phyloP scores from a whole-genome alignment of 2,797 vertebrate species.

The Sebastes diaconus region DNA sequence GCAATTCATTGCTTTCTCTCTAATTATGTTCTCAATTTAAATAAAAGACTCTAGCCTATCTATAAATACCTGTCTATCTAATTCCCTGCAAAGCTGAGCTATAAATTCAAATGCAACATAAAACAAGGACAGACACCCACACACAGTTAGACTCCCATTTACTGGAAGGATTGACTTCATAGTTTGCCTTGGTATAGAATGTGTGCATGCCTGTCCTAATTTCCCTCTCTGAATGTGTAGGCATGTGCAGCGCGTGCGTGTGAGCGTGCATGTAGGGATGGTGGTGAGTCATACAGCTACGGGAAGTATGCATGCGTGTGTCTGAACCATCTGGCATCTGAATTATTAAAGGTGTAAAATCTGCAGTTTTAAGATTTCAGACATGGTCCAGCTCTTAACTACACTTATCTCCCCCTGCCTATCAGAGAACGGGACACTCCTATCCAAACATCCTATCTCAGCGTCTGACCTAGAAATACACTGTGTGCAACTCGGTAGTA shows the following conservation, averaged over 20 bases:
- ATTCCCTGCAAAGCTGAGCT: neutral
- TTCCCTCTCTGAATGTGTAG: slow-evolving; percentile 33
- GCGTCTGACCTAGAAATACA: slow-evolving; percentile 66
- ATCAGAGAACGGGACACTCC: slow-evolving; percentile 34
- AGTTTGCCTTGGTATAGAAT: slow-evolving; percentile 4
- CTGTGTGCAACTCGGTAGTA: neutral
- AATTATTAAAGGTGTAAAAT: slow-evolving; percentile 81
- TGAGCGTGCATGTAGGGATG: slow-evolving; percentile 11
- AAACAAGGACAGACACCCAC: neutral
- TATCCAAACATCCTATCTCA: slow-evolving; percentile 24
- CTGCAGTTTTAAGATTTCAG: slow-evolving; percentile 73
- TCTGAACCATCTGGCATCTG: slow-evolving; percentile 74
- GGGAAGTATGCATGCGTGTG: slow-evolving; percentile 50
- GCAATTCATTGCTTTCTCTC: neutral
- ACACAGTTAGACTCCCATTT: neutral
- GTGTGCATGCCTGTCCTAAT: slow-evolving; percentile 36
- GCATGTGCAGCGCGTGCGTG: slow-evolving; percentile 23
- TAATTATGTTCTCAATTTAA: too few species aligned
- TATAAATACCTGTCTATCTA: neutral
- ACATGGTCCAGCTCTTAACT: slow-evolving; percentile 60
- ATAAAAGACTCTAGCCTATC: neutral
- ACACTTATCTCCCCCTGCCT: slow-evolving; percentile 36
- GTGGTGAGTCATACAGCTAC: slow-evolving; percentile 76
- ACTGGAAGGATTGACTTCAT: slow-evolving; percentile 1
- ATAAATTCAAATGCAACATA: neutral